A percentile compares a stretch with the other conserved stretches of the same genome.
phyloP scores from a whole-genome alignment of 2,797 vertebrate species.

The Centroberyx gerrardi region DNA sequence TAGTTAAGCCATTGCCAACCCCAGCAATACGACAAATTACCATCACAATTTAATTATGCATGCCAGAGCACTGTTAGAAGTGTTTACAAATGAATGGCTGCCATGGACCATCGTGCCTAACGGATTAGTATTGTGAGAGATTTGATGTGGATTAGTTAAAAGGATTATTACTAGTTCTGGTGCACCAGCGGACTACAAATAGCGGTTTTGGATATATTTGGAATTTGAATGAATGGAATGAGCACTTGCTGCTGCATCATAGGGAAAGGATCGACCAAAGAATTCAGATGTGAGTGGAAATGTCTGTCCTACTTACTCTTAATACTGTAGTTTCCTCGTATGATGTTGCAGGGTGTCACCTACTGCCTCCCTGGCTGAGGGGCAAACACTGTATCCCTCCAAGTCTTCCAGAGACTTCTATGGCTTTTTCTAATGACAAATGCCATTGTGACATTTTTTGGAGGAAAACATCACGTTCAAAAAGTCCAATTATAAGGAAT shows the following conservation, averaged over 20 bases:
- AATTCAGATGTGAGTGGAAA: constrained; percentile 54
- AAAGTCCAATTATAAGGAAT: too few species aligned
- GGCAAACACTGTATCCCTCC: constrained; percentile 11
- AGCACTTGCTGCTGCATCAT: constrained; percentile 35
- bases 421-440: not conserved
- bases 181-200: constrained; percentile 56
- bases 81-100: constrained; percentile 69
- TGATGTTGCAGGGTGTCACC: constrained; percentile 31
- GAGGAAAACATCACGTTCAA: too few species aligned
- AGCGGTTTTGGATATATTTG: constrained; percentile 56
- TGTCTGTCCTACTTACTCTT: constrained; percentile 53
- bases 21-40: constrained; percentile 71
- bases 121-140: constrained; percentile 79
- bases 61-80: constrained; percentile 63
- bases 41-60: constrained; percentile 80
- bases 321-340: constrained; percentile 41
- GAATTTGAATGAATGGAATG: constrained; percentile 51
- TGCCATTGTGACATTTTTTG: too few species aligned
- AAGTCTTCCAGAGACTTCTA: not conserved
- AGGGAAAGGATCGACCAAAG: constrained; percentile 39
- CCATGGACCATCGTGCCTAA: constrained; percentile 65
- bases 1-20: constrained; percentile 62
- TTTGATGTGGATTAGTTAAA: constrained; percentile 84
- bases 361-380: constrained; percentile 20
- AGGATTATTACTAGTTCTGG: constrained; percentile 79